Evolutionary conservation across 2,888 invertebrate species (phyloP).

Genomic region (Phania funesta): DNA sequence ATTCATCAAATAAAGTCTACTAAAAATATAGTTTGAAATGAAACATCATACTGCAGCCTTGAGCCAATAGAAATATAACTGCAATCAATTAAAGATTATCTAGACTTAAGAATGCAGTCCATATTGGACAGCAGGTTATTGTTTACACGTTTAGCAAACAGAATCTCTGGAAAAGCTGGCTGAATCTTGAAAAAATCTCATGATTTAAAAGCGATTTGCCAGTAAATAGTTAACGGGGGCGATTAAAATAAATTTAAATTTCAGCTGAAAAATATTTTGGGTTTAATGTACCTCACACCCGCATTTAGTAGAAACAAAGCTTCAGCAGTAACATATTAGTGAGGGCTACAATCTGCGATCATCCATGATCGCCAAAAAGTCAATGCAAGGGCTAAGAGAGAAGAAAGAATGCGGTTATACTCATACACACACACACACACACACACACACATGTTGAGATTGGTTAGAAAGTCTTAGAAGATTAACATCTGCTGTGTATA

Average conservation of each 20-base stretch:
- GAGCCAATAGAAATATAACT: background rate
- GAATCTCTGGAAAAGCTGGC: background rate
- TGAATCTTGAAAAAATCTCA: background rate
- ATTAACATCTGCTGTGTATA: too few species aligned
- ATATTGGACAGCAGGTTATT: background rate
- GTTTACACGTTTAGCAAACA: background rate
- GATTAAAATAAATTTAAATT: background rate
- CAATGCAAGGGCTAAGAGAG: conserved; percentile 9
- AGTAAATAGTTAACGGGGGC: background rate
- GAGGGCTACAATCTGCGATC: conserved; percentile 17
- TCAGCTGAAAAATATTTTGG: conserved; percentile 43
- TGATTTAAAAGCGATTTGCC: conserved; percentile 16
- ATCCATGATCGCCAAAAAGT: conserved; percentile 53
- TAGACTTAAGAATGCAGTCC: background rate
- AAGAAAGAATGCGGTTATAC: background rate
- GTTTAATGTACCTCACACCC: conserved; percentile 40
- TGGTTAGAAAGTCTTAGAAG: too few species aligned
- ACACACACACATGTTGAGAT: too few species aligned
- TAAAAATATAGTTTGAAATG: too few species aligned
- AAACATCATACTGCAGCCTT: too few species aligned
- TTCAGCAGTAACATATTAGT: background rate
- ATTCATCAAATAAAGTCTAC: too few species aligned
- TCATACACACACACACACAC: background rate
- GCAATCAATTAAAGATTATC: background rate
- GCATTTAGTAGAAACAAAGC: conserved; percentile 18